These are phyloP conservation scores for Diabrotica undecimpunctata DNA, from an alignment of 1,140 invertebrate genomes.

Conservation along the genomic window DNA sequence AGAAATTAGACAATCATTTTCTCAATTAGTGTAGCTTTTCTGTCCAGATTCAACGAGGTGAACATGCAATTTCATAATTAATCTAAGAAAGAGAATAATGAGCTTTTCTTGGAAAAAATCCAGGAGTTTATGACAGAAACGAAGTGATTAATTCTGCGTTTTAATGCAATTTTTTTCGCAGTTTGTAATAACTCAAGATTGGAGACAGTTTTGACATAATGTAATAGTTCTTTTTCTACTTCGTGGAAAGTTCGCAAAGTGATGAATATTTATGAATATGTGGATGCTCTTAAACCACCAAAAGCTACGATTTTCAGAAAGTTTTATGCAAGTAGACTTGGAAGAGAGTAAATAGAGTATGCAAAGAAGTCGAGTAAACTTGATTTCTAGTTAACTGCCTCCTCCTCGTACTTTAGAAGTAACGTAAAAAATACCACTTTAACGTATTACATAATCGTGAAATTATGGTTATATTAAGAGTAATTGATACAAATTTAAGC, in stretches of 20 bases:
- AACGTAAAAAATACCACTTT: too few relatives aligned
- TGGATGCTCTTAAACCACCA: neutral
- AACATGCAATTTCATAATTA: slow-evolving; percentile 3
- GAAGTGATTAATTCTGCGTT: slow-evolving; percentile 1
- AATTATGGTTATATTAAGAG: too few relatives aligned
- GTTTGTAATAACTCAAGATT: slow-evolving; percentile 3
- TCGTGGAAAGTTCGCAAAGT: neutral
- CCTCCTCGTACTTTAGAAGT: too few relatives aligned
- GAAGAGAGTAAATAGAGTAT: too few relatives aligned
- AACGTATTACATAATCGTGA: too few relatives aligned
- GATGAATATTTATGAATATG: neutral
- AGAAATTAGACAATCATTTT: slow-evolving; percentile 1
- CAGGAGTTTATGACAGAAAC: neutral
- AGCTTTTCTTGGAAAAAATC: slow-evolving; percentile 1
- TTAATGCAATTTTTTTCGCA: neutral
- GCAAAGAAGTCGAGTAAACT: too few relatives aligned
- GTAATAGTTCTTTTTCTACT: neutral
- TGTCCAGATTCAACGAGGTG: slow-evolving; percentile 1
- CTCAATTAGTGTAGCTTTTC: neutral
- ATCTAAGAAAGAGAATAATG: slow-evolving; percentile 2
- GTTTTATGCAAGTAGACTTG: too few relatives aligned
- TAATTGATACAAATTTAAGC: too few relatives aligned
- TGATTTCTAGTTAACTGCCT: too few relatives aligned
- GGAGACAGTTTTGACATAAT: slow-evolving; percentile 2
- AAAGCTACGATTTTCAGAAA: too few relatives aligned